Evolutionary conservation across 2,113 vertebrate species (phyloP).

Genomic region (Semnornis frantzii): DNA sequence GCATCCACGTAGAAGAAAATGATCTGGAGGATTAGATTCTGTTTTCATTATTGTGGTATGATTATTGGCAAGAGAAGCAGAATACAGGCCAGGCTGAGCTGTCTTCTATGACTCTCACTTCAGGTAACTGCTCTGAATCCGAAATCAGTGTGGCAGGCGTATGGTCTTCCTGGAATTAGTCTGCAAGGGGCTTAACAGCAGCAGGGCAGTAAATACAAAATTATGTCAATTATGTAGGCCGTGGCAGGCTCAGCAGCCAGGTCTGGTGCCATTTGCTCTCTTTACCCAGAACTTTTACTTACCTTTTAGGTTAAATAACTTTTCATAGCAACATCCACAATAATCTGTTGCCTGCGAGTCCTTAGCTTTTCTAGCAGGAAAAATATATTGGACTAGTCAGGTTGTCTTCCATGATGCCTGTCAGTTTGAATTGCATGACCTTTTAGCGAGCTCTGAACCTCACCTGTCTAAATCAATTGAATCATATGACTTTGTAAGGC

Average conservation of each 20-base stretch:
- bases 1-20: not conserved
- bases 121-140: not conserved
- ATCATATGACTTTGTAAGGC: constrained; percentile 21
- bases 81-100: not conserved
- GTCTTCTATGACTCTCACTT: not conserved
- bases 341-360: not conserved
- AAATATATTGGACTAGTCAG: constrained; percentile 32
- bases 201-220: not conserved
- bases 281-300: not conserved
- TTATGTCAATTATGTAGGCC: not conserved
- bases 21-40: not conserved
- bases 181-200: not conserved
- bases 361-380: not conserved
- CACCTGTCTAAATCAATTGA: constrained; percentile 58
- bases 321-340: not conserved
- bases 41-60: not conserved
- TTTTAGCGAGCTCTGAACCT: constrained; percentile 54
- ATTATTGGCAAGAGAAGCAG: not conserved
- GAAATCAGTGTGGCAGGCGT: fast-evolving
- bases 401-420: constrained; percentile 21
- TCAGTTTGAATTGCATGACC: constrained; percentile 33
- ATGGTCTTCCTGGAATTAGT: not conserved
- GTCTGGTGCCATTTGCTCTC: not conserved
- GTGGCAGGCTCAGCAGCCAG: not conserved
- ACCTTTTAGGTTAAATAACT: not conserved